These are phyloP conservation scores for Myotis davidii DNA, from an alignment of 2,113 vertebrate species.

Conservation along the genomic window DNA sequence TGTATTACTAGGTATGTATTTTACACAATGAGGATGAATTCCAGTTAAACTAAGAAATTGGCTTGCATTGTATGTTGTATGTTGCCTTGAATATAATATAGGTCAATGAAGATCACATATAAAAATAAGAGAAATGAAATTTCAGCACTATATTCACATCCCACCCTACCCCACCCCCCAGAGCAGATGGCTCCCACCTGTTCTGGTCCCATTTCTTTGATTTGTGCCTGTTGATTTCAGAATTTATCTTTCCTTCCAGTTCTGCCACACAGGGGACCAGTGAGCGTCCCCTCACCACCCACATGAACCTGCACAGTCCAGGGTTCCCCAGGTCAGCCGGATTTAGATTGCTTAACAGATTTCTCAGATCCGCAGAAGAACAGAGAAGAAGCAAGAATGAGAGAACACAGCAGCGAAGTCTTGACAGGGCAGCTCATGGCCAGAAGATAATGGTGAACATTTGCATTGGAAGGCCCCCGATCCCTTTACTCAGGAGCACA, in stretches of 20 bases:
- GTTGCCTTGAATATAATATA: neutral
- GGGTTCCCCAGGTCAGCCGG: neutral
- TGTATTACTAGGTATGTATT: neutral
- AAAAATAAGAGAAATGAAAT: neutral
- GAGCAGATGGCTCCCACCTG: neutral
- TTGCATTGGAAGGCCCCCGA: too few relatives aligned
- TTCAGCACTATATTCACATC: neutral
- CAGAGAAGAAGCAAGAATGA: neutral
- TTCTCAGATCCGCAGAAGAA: neutral
- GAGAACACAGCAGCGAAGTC: neutral
- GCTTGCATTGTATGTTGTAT: neutral
- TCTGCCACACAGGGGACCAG: neutral
- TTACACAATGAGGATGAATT: neutral
- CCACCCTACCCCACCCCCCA: neutral
- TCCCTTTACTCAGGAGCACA: accelerated
- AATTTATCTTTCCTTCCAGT: neutral
- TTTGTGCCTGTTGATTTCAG: neutral
- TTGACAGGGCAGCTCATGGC: neutral
- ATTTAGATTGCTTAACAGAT: neutral
- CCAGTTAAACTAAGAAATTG: neutral
- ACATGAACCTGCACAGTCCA: accelerated
- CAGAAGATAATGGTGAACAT: neutral
- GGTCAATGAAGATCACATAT: neutral
- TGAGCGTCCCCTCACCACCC: too few relatives aligned
- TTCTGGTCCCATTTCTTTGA: neutral